phyloP scores from a whole-genome alignment of 2,797 vertebrate genomes.

The Brachyalestes nurse region DNA sequence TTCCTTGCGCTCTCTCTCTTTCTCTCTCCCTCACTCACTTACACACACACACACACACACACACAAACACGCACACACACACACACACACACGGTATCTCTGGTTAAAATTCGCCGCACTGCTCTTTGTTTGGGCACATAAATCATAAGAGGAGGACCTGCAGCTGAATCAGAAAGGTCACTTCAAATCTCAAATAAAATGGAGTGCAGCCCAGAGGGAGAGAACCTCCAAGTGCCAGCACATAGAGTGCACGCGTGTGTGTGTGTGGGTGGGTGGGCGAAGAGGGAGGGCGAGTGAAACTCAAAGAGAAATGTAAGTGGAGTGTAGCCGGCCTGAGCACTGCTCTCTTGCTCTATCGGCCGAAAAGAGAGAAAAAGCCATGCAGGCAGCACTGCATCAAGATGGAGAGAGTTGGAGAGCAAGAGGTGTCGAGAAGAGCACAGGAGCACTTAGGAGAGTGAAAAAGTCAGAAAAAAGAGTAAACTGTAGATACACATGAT shows the following conservation, averaged over 20 bases:
- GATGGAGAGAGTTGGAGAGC: conserved; percentile 26
- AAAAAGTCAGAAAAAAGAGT: not conserved
- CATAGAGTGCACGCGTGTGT: conserved; percentile 24
- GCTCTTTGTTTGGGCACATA: conserved; percentile 63
- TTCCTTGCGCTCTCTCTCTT: conserved; percentile 30
- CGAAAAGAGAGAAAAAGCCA: conserved; percentile 36
- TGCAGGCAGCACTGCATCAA: conserved; percentile 24
- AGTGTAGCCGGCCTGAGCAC: conserved; percentile 44
- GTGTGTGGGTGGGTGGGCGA: conserved; percentile 32
- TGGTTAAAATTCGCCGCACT: conserved; percentile 56
- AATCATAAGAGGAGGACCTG: conserved; percentile 61
- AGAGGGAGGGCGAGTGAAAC: conserved; percentile 38
- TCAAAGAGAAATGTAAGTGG: conserved; percentile 54
- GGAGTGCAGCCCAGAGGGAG: conserved; percentile 58
- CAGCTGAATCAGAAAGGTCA: conserved; percentile 64
- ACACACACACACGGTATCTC: too few relatives aligned
- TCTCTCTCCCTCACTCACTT: not conserved
- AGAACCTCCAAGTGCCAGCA: conserved; percentile 54
- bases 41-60: too few relatives aligned
- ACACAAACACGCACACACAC: too few relatives aligned
- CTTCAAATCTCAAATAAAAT: conserved; percentile 65
- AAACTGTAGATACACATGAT: not conserved
- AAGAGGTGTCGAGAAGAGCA: conserved; percentile 16
- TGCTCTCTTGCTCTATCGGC: conserved; percentile 51
- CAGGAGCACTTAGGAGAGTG: not conserved